Evolutionary conservation across 1,140 invertebrate genomes (phyloP), one percentile per base, ranked within the genome.

Genomic region (Hylyphantes graminicola): DNA sequence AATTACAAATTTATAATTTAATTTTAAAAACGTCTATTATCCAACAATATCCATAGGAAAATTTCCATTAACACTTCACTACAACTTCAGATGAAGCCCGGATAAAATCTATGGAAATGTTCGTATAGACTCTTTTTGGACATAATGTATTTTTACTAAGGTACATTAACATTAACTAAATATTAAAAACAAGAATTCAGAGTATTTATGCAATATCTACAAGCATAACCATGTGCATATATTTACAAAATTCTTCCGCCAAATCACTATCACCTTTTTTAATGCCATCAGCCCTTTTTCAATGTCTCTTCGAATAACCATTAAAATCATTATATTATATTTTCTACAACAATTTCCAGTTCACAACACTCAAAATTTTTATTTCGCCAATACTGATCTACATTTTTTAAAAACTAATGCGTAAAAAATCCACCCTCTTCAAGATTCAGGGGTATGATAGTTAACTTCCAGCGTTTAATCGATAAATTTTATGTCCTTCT

Each of bases 191-290:
- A 17, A 35, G 57, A 50, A 57, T 8, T 59, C 19, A 63, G 48
- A 57, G 53, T 17, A 64, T 17, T 74, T 50, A 82, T 73, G 79
- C 79, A 82, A 35, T 82, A 83, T 83, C 80, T 83, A 83, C 80
- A 83, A 83, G 80, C 80, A 21, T 83, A 75, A 83, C 65, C 70
- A 75, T 63, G 63, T 83, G 80, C 70, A 63, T 48, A 15, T 82
- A 83, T 83, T 55, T 83, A 83, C 80, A 83, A 10, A 70, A 15
- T 51, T 35, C 35, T 51, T 51, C 67, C 48, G 21, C 12, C 8
- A 15, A 53, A 65, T 17, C 35, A 65, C 64, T 35, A 65, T 65
- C 64, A 65, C 35, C n/a, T 65, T 19, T 21, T 65, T 65, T 65
- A 35, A 17, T n/a, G 11, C 64, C 48, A 65, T 65, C 17, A 35